Percentiles rank a stretch among this genome's conserved stretches.
phyloP scores from a whole-genome alignment of 1,140 invertebrate species.

The Diachasmimorpha longicaudata region DNA sequence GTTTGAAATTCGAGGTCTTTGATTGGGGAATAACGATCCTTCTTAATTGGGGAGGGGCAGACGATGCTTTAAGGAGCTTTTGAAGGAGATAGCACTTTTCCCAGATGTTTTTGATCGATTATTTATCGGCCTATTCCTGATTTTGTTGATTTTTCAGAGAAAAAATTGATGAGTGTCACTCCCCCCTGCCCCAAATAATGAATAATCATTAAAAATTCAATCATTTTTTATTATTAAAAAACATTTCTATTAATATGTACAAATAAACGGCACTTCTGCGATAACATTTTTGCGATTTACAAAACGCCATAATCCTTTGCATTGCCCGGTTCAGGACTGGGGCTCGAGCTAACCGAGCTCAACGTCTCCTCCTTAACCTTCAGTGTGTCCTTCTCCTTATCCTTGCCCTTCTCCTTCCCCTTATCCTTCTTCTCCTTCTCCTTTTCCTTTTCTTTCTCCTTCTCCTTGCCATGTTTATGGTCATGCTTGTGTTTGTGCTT shows the following conservation, averaged over 20 bases:
- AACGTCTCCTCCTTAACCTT: conserved; percentile 67
- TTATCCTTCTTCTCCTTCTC: conserved; percentile 65
- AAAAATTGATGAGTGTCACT: too few relatives aligned
- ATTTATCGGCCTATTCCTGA: too few relatives aligned
- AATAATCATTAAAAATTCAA: too few relatives aligned
- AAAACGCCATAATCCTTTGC: conserved; percentile 47
- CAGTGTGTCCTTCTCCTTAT: conserved; percentile 64
- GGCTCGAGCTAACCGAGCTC: conserved; percentile 70
- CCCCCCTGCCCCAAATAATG: too few relatives aligned
- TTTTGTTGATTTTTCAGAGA: too few relatives aligned
- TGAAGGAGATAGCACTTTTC: too few relatives aligned
- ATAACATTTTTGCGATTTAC: conserved; percentile 11
- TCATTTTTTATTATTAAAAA: background rate
- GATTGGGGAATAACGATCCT: too few relatives aligned
- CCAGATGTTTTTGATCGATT: too few relatives aligned
- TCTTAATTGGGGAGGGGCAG: too few relatives aligned
- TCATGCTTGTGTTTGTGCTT: conserved; percentile 79
- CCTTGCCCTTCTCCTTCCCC: conserved; percentile 58
- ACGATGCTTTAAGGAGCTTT: too few relatives aligned
- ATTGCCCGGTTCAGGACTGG: conserved; percentile 61
- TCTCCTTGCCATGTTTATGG: conserved; percentile 68
- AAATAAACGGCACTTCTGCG: conserved; percentile 1
- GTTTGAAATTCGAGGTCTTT: too few relatives aligned
- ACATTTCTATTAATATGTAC: conserved; percentile 7
- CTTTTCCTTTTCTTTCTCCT: conserved; percentile 67